phyloP scores from a whole-genome alignment of 2,113 vertebrate species.

The Scophthalmus maximus region DNA sequence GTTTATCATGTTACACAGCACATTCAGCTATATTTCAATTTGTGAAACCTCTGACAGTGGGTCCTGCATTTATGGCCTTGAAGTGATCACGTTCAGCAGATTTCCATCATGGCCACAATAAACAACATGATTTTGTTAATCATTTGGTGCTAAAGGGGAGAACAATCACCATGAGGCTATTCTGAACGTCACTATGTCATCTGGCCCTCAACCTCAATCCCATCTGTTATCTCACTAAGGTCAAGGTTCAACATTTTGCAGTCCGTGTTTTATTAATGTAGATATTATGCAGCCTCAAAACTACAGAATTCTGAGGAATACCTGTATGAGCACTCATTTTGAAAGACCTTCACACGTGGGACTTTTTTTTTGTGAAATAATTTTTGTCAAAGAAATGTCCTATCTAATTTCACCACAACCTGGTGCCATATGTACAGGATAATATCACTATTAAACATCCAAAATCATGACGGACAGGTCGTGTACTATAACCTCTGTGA shows the following conservation, averaged over 20 bases:
- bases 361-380: not conserved
- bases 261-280: not conserved
- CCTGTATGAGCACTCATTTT: not conserved
- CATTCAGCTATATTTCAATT: conserved; percentile 53
- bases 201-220: not conserved
- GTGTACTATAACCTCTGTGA: conserved; percentile 27
- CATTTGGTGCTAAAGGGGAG: conserved; percentile 20
- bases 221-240: not conserved
- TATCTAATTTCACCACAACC: conserved; percentile 3
- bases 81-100: conserved; percentile 31
- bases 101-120: conserved; percentile 27
- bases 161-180: conserved; percentile 3
- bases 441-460: conserved; percentile 18
- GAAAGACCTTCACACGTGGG: not conserved
- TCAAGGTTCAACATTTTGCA: not conserved
- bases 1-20: conserved; percentile 58
- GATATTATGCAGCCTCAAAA: not conserved
- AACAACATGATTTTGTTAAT: conserved; percentile 1
- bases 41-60: conserved; percentile 32
- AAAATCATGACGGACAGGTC: conserved; percentile 34
- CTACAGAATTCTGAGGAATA: not conserved
- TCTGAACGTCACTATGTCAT: conserved; percentile 5
- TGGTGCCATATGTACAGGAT: not conserved
- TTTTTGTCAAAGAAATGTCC: not conserved
- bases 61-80: conserved; percentile 14